phyloP scores from a whole-genome alignment of 2,797 vertebrate species.

The Cyprinodon diabolis region DNA sequence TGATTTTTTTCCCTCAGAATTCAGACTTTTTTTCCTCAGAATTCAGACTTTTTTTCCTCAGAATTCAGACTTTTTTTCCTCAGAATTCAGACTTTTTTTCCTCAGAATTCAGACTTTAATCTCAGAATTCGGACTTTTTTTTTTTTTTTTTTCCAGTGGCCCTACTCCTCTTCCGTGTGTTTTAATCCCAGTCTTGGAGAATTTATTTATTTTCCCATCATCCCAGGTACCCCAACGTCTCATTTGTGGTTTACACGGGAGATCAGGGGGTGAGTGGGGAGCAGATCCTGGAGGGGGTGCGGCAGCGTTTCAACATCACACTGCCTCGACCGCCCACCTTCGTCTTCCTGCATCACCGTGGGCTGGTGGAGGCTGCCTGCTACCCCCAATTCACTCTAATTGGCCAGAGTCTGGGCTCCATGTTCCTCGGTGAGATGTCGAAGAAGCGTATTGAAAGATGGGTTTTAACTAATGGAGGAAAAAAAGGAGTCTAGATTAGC shows the following conservation, averaged over 20 bases:
- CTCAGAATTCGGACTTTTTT: too few relatives aligned
- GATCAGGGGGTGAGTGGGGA: conserved; percentile 83
- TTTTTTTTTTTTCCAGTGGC: too few relatives aligned
- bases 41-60: too few relatives aligned
- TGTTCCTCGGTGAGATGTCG: conserved; percentile 79
- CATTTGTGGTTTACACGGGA: conserved; percentile 89
- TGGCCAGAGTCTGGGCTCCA: conserved; percentile 91
- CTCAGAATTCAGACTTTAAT: too few relatives aligned
- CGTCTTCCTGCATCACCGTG: conserved; percentile 86
- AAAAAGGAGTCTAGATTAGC: too few relatives aligned
- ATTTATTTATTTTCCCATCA: background rate
- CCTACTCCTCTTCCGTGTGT: background rate
- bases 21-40: too few relatives aligned
- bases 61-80: too few relatives aligned
- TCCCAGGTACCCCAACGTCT: conserved; percentile 82
- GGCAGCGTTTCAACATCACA: conserved; percentile 88
- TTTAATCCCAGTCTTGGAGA: background rate
- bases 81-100: too few relatives aligned
- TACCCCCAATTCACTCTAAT: conserved; percentile 93
- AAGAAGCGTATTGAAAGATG: background rate
- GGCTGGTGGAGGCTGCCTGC: conserved; percentile 86
- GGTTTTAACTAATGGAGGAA: too few relatives aligned
- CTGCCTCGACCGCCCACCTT: conserved; percentile 85
- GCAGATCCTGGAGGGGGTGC: conserved; percentile 87
- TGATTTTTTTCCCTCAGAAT: too few relatives aligned